Evolutionary conservation across 2,888 invertebrate species (phyloP).

Genomic region (Tetanocera ferruginea): DNA sequence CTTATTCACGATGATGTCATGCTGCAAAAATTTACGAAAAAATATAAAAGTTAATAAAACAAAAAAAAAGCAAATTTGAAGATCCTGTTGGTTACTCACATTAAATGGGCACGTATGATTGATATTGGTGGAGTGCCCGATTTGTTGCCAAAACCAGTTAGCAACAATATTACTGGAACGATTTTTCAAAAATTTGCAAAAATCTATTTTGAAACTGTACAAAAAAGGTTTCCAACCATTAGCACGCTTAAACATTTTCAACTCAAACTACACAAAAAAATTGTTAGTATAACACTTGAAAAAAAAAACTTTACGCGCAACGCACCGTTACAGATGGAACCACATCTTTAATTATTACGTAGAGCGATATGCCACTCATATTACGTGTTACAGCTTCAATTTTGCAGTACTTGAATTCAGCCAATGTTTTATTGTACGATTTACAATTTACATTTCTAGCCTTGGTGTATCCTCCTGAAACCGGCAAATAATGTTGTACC

Average conservation of each 20-base stretch:
- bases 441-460: background rate
- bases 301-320: background rate
- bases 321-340: background rate
- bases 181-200: no score
- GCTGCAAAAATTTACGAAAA: background rate
- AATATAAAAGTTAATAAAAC: background rate
- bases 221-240: conserved; percentile 50
- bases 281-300: background rate
- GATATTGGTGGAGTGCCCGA: background rate
- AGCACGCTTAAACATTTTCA: background rate
- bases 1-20: background rate
- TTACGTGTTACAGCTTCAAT: background rate
- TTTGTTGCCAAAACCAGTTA: background rate
- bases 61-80: background rate
- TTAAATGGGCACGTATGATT: background rate
- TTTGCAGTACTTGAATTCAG: background rate
- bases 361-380: background rate
- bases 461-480: no score
- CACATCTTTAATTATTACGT: background rate
- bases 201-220: background rate
- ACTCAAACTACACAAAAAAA: background rate
- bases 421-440: background rate
- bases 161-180: background rate
- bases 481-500: no score
- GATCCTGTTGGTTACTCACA: background rate